phyloP scores from a whole-genome alignment of 2,113 vertebrate genomes.

The Actinemys pallida region DNA sequence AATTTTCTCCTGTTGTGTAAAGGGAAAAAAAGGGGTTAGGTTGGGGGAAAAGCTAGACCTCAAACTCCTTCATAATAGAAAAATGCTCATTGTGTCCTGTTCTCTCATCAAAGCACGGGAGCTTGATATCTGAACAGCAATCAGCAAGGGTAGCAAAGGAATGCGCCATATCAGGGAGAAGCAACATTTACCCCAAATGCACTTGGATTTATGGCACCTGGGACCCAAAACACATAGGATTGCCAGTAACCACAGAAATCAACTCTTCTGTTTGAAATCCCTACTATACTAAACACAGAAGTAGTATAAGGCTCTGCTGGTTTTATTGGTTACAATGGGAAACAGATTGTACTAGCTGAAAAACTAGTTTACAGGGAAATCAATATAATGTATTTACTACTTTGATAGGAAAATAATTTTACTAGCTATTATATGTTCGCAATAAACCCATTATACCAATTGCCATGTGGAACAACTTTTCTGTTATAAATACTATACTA shows the following conservation, averaged over 20 bases:
- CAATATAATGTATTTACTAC: neutral
- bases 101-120: neutral
- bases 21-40: neutral
- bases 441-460: neutral
- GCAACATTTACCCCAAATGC: neutral
- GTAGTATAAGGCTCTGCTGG: neutral
- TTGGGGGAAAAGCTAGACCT: neutral
- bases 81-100: neutral
- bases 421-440: neutral
- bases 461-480: fast-evolving
- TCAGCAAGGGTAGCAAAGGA: neutral
- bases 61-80: fast-evolving
- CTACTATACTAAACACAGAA: neutral
- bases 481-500: neutral
- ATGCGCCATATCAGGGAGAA: fast-evolving
- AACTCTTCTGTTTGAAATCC: neutral
- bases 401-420: neutral
- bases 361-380: neutral
- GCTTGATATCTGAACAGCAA: neutral
- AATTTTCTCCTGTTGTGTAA: neutral
- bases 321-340: neutral
- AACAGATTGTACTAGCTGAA: neutral
- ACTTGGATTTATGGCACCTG: neutral
- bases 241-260: neutral
- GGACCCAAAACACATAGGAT: neutral